Base-by-base conservation (phyloP, 2,888 invertebrate genomes). In the Pycnomerus fuliginosus region DNA sequence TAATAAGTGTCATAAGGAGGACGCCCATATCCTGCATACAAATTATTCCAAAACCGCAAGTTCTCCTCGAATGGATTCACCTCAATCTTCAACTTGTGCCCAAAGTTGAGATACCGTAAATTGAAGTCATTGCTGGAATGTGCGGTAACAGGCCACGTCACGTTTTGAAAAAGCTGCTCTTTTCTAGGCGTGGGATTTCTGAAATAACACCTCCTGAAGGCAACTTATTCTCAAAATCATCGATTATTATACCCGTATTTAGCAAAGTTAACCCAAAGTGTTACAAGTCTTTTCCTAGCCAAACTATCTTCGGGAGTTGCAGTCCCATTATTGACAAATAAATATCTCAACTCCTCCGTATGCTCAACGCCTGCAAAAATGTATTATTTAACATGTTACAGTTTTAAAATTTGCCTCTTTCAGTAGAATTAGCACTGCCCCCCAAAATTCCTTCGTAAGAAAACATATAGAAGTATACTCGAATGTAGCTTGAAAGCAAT, bases 401-500 rank as follows among this genome's bases (percentile, higher is more conserved):
- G n/a, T n/a, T n/a, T n/a, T n/a, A n/a, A n/a, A n/a, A n/a, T n/a
- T n/a, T n/a, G n/a, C n/a, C n/a, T n/a, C n/a, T n/a, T n/a, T n/a
- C n/a, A n/a, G n/a, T n/a, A n/a, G 55, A 49, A 31, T 39, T 30
- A 12, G 16, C 38, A 29, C 22, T 32, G 34, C 53, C 52, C 24
- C 44, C 27, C 15, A 61, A 43, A 8, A 31, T 15, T 3, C 63
- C 63, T 45, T 58, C 52, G 32, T 61, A 56, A 1, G 57, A 52
- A 45, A 63, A 62, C 20, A 45, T 37, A 37, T 63, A 63, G 30
- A 48, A 61, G 38, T 58, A 63, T 1, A 58, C 56, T 11, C 53
- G 50, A 3, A 47, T 48, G 30, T 58, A 51, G 39, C 76, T 74
- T 53, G 77, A 75, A 16, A 74, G 64, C 2, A 72, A 61, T 50